Evolutionary conservation across 2,797 vertebrate species (phyloP).

Genomic region (Chelmon rostratus): DNA sequence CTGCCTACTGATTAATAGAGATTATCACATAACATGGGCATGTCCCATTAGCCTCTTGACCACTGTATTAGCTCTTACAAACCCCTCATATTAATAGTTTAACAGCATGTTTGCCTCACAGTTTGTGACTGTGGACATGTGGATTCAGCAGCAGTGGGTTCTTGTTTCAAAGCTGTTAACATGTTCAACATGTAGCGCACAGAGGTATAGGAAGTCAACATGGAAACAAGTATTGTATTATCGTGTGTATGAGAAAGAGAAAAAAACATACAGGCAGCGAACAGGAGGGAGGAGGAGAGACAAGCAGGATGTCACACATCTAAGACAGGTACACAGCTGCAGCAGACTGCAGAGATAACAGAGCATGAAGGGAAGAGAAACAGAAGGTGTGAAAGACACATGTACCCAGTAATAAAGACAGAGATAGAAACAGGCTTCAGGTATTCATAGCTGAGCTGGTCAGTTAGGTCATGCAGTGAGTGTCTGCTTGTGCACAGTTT

Average conservation of each 20-base stretch:
- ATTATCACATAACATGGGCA: not conserved
- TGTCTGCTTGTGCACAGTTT: constrained; percentile 31
- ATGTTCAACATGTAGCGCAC: constrained; percentile 36
- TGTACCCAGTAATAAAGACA: constrained; percentile 61
- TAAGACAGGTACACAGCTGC: constrained; percentile 86
- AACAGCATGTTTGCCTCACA: not conserved
- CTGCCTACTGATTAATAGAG: not conserved
- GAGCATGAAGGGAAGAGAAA: constrained; percentile 68
- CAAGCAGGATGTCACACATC: constrained; percentile 85
- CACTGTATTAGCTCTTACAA: not conserved
- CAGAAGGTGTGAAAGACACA: constrained; percentile 76
- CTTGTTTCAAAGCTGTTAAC: constrained; percentile 36
- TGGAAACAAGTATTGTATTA: constrained; percentile 34
- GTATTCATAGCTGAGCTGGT: constrained; percentile 40
- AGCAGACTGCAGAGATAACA: constrained; percentile 82
- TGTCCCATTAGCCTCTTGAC: not conserved
- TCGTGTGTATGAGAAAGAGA: constrained; percentile 56
- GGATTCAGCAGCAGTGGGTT: constrained; percentile 45
- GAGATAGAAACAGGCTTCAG: constrained; percentile 49
- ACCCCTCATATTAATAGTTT: not conserved
- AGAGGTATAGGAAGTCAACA: constrained; percentile 30
- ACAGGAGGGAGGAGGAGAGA: constrained; percentile 84
- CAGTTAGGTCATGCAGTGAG: constrained; percentile 52
- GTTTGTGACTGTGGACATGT: constrained; percentile 25
- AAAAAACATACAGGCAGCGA: constrained; percentile 84